Evolutionary conservation across 2,888 invertebrate species (phyloP).

Genomic region (Auanema sp.): DNA sequence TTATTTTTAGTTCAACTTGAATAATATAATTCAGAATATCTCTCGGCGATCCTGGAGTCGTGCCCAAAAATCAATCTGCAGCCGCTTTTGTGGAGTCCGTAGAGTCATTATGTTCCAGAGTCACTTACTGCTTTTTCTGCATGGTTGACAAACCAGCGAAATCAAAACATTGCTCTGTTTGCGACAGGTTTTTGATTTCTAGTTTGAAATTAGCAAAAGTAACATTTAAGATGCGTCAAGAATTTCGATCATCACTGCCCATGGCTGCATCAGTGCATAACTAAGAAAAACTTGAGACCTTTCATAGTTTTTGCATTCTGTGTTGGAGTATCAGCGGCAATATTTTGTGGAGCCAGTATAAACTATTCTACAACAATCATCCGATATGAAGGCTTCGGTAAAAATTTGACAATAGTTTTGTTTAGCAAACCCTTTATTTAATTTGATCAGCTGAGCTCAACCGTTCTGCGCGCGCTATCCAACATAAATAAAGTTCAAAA

Average conservation of each 20-base stretch:
- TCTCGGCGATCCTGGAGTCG: conserved; percentile 35
- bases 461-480: too few species aligned
- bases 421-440: too few species aligned
- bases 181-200: conserved; percentile 35
- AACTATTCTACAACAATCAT: not conserved
- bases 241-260: conserved; percentile 52
- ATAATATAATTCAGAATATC: conserved; percentile 24
- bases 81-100: conserved; percentile 33
- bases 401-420: too few species aligned
- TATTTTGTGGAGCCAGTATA: conserved; percentile 25
- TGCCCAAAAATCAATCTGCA: conserved; percentile 24
- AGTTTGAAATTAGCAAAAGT: not conserved
- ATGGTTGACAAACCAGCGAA: conserved; percentile 31
- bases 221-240: conserved; percentile 38
- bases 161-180: conserved; percentile 46
- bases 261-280: conserved; percentile 47
- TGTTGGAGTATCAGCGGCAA: conserved; percentile 28
- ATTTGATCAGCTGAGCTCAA: too few species aligned
- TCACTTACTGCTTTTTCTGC: conserved; percentile 43
- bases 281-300: conserved; percentile 38
- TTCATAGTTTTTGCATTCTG: conserved; percentile 44
- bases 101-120: conserved; percentile 28
- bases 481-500: not conserved
- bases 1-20: too few species aligned
- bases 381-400: too few species aligned